phyloP scores from a whole-genome alignment of 2,888 invertebrate species.

The Exocentrus adspersus region DNA sequence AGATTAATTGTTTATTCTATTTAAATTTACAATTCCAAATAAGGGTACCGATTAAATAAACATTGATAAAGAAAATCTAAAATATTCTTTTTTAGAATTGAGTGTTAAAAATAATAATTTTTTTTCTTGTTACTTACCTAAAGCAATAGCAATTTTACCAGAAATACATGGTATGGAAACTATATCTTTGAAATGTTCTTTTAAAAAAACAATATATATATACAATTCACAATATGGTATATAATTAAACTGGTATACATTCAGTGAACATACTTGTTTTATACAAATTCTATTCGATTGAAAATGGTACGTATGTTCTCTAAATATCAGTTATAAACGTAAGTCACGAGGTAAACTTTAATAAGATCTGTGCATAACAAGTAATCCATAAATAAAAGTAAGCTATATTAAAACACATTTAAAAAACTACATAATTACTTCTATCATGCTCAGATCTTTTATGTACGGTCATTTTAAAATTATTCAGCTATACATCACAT shows the following conservation, averaged over 20 bases:
- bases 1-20: conserved; percentile 42
- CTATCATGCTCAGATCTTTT: conserved; percentile 56
- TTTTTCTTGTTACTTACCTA: conserved; percentile 25
- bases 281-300: background rate
- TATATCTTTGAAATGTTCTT: conserved; percentile 13
- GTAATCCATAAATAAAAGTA: conserved; percentile 39
- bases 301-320: conserved; percentile 20
- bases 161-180: conserved; percentile 10
- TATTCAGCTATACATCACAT: conserved; percentile 45
- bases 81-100: conserved; percentile 36
- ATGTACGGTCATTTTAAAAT: conserved; percentile 61
- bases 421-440: conserved; percentile 34
- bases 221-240: conserved; percentile 26
- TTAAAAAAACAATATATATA: conserved; percentile 28
- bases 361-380: conserved; percentile 51
- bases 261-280: conserved; percentile 21
- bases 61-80: conserved; percentile 36
- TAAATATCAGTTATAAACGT: conserved; percentile 43
- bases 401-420: conserved; percentile 31
- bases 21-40: conserved; percentile 44
- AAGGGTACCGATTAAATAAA: conserved; percentile 40
- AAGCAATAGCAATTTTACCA: conserved; percentile 24
- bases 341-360: conserved; percentile 45
- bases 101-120: conserved; percentile 26
- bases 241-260: conserved; percentile 22